Percentiles rank a stretch among this genome's conserved stretches.
Evolutionary conservation across 2,113 vertebrate genomes (phyloP).

Genomic region (Notiomystis cincta): DNA sequence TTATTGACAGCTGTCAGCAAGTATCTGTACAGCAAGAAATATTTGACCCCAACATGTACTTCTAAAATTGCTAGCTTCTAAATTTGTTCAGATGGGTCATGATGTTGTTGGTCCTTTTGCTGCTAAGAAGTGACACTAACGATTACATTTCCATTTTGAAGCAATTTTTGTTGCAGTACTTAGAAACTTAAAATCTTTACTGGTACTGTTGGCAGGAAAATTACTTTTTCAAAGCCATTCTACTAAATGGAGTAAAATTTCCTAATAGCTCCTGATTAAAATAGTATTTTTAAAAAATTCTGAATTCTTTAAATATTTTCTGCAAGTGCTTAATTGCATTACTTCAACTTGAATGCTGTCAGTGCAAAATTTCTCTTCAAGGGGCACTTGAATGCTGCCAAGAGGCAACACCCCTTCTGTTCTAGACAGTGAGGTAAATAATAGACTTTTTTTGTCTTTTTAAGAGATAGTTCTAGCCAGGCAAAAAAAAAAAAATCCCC

Average conservation of each 20-base stretch:
- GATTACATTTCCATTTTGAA: conserved; percentile 1
- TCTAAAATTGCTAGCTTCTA: neutral
- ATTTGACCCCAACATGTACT: neutral
- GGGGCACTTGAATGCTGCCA: neutral
- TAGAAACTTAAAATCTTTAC: neutral
- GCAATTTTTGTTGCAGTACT: neutral
- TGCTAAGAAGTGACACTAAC: neutral
- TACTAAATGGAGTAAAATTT: neutral
- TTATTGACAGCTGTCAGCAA: conserved; percentile 13
- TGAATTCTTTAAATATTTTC: neutral
- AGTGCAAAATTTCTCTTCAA: neutral
- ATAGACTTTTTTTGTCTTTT: neutral
- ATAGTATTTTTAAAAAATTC: neutral
- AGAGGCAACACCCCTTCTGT: neutral
- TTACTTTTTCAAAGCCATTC: neutral
- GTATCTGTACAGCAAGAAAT: neutral
- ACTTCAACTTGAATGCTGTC: neutral
- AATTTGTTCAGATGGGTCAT: neutral
- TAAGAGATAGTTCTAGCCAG: neutral
- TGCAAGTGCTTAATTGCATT: neutral
- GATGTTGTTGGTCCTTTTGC: neutral
- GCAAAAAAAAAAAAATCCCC: neutral
- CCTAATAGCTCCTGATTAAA: conserved; percentile 24
- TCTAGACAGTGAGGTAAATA: neutral
- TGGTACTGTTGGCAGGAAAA: neutral